These are phyloP conservation scores for Dipodomys merriami DNA, from an alignment of 2,113 vertebrate genomes.

Conservation along the genomic window DNA sequence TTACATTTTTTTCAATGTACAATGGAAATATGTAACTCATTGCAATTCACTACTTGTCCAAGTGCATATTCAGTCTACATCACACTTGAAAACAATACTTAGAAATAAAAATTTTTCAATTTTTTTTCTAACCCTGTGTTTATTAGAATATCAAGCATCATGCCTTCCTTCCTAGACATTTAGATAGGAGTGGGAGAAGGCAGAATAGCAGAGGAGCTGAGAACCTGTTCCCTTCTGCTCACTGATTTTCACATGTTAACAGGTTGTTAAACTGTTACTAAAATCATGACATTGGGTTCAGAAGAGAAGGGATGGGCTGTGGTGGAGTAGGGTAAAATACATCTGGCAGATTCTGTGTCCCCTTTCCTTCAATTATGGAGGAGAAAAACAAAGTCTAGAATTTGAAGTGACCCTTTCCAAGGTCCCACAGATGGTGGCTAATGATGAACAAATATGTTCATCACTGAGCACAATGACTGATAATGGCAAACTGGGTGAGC, in stretches of 20 bases:
- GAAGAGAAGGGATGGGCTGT: no score
- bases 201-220: background rate
- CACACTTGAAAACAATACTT: conserved; percentile 25
- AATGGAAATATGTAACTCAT: background rate
- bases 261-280: background rate
- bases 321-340: background rate
- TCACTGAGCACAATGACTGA: background rate
- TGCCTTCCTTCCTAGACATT: conserved; percentile 14
- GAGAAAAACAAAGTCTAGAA: background rate
- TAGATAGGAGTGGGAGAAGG: background rate
- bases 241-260: conserved; percentile 27
- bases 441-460: background rate
- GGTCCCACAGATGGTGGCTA: conserved; percentile 17
- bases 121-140: conserved; percentile 1
- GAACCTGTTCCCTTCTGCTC: background rate
- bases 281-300: background rate
- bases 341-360: background rate
- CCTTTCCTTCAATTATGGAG: background rate
- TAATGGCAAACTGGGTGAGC: background rate
- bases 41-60: conserved; percentile 46
- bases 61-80: conserved; percentile 28
- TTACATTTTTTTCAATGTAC: conserved; percentile 52
- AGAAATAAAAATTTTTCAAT: conserved; percentile 20
- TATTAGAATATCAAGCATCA: background rate
- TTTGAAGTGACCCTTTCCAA: conserved; percentile 42